Evolutionary conservation across 2,888 invertebrate genomes (phyloP).

Genomic region (Leptinotarsa tumamoca): DNA sequence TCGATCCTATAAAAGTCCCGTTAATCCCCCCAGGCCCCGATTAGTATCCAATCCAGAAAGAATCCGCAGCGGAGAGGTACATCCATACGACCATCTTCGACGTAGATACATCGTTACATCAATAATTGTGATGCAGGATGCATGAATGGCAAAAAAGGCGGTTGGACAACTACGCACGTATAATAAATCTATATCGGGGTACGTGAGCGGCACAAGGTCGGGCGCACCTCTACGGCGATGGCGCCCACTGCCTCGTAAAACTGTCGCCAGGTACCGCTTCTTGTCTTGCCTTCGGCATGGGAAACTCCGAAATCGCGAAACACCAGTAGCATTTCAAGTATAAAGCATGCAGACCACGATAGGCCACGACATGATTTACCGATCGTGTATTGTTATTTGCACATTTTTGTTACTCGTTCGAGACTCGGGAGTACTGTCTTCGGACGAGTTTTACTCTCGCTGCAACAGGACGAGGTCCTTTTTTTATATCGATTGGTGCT

Average conservation of each 20-base stretch:
- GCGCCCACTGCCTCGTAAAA: slow-evolving; percentile 56
- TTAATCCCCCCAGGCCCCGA: neutral
- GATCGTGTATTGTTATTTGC: slow-evolving; percentile 18
- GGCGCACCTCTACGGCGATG: slow-evolving; percentile 57
- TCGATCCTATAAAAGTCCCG: neutral
- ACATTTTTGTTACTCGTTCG: slow-evolving; percentile 17
- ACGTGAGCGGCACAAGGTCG: slow-evolving; percentile 59
- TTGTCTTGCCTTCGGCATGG: slow-evolving; percentile 43
- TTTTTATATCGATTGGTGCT: neutral
- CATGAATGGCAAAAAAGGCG: slow-evolving; percentile 34
- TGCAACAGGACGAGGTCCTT: neutral
- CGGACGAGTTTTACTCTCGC: slow-evolving; percentile 4
- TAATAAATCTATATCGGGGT: slow-evolving; percentile 54
- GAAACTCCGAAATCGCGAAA: slow-evolving; percentile 37
- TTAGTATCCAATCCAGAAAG: neutral
- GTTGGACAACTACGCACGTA: slow-evolving; percentile 47
- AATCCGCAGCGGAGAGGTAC: neutral
- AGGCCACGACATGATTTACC: slow-evolving; percentile 17
- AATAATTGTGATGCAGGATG: slow-evolving; percentile 48
- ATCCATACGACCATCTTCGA: slow-evolving; percentile 7
- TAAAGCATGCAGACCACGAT: slow-evolving; percentile 19
- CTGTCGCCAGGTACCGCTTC: slow-evolving; percentile 48
- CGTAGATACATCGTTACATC: slow-evolving; percentile 17
- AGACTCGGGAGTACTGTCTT: neutral
- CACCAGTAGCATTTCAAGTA: slow-evolving; percentile 19